Conservation (phyloP, 1,140 invertebrate genomes). For the Philotrypesis tridentata region DNA sequence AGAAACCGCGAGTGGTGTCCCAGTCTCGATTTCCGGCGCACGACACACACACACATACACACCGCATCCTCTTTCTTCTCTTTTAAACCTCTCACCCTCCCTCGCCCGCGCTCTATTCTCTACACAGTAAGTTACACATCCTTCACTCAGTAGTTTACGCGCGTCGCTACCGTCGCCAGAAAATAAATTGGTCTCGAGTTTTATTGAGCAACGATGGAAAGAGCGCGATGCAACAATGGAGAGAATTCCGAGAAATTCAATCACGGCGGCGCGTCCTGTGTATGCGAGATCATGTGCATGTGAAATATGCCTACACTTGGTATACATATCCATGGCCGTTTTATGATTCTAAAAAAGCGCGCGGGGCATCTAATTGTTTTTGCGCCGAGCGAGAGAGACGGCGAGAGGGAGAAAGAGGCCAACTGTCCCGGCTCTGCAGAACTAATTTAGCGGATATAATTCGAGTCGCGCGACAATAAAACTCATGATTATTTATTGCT, state of each 20-base stretch:
- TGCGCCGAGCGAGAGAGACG: no score
- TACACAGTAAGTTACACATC: no score
- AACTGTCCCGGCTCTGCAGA: neutral
- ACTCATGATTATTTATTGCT: neutral
- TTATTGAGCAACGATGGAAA: slow-evolving; percentile 24
- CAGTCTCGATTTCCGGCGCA: slow-evolving; percentile 46
- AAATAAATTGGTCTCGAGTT: slow-evolving; percentile 35
- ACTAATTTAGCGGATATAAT: neutral
- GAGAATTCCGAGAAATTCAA: slow-evolving; percentile 31
- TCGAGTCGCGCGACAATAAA: neutral
- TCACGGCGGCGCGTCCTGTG: neutral
- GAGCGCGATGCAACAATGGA: slow-evolving; percentile 28
- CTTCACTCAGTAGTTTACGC: neutral
- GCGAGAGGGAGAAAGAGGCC: no score
- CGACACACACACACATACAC: neutral
- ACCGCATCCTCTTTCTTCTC: neutral
- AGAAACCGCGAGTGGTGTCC: slow-evolving; percentile 40
- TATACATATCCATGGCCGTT: neutral
- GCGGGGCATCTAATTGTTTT: neutral
- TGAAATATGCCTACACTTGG: no score
- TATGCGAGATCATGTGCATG: neutral
- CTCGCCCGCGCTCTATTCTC: neutral
- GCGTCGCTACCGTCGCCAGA: neutral
- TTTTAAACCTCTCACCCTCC: neutral
- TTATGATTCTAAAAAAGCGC: neutral